These are phyloP conservation scores for Montipora capricornis DNA, from an alignment of 64 coral and sea anemone genomes.

Conservation along the genomic window DNA sequence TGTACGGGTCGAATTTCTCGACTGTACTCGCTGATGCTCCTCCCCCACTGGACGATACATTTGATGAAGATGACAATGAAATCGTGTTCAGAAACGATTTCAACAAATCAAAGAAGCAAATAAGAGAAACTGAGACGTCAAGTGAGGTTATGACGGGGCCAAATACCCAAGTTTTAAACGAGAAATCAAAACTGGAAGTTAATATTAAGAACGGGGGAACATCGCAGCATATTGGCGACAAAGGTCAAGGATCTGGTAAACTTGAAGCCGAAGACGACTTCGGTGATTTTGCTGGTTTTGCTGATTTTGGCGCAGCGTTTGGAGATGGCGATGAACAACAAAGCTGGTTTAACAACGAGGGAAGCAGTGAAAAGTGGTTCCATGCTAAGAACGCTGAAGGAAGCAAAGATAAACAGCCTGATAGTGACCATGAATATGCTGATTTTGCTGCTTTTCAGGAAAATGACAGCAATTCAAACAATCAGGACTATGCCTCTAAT, in stretches of 20 bases:
- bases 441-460: constrained; percentile 44
- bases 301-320: constrained; percentile 64
- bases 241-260: not conserved
- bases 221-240: not conserved
- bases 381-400: not conserved
- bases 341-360: constrained; percentile 4
- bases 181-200: constrained; percentile 8
- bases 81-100: constrained; percentile 66
- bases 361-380: not conserved
- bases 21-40: constrained; percentile 78
- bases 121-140: not conserved
- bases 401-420: not conserved
- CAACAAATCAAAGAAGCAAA: constrained; percentile 27
- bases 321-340: not conserved
- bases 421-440: constrained; percentile 19
- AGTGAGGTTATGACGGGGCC: not conserved
- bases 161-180: not conserved
- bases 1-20: constrained; percentile 82
- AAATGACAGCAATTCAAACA: not conserved
- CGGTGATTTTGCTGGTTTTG: constrained; percentile 67
- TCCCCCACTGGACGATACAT: constrained; percentile 72
- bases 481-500: not conserved
- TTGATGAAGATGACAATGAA: constrained; percentile 76
- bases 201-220: not conserved
- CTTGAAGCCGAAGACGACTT: constrained; percentile 49